Percentiles rank a stretch among this genome's conserved stretches.
These are phyloP conservation scores for Leptoteleia sp. DNA, from an alignment of 1,140 invertebrate species.

Conservation along the genomic window DNA sequence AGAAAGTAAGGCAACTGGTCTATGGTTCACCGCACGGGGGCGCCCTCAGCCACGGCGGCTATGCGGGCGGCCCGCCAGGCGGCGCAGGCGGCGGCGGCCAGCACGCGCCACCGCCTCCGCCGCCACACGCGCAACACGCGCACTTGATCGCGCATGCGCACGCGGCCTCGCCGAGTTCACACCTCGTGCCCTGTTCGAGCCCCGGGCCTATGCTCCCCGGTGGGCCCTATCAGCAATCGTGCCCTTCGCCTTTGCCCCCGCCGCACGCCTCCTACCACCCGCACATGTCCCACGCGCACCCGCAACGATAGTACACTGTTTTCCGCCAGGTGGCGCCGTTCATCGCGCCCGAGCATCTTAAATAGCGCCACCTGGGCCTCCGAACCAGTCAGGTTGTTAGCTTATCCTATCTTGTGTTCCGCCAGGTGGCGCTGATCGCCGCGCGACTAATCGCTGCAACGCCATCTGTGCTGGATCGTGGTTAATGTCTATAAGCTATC, in stretches of 20 bases:
- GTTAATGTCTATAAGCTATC: too few species aligned
- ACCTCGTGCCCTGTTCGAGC: conserved; percentile 84
- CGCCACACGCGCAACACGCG: conserved; percentile 79
- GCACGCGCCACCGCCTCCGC: conserved; percentile 83
- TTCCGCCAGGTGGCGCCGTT: conserved; percentile 13
- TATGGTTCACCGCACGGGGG: conserved; percentile 87
- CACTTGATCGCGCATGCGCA: conserved; percentile 73
- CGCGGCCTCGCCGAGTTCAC: conserved; percentile 83
- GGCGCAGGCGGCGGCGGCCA: conserved; percentile 78
- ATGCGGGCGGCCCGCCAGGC: conserved; percentile 78
- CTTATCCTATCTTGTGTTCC: too few species aligned
- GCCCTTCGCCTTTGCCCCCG: conserved; percentile 83
- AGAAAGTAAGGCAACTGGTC: conserved; percentile 97
- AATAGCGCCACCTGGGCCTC: conserved; percentile 13
- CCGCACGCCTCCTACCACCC: conserved; percentile 82
- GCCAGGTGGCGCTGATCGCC: background rate
- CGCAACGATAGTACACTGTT: conserved; percentile 84
- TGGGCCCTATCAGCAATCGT: conserved; percentile 83
- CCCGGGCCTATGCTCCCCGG: conserved; percentile 80
- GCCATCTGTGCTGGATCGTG: too few species aligned
- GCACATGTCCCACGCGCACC: conserved; percentile 85
- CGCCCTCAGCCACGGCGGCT: conserved; percentile 81
- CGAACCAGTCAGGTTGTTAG: too few species aligned
- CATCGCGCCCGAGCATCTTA: background rate
- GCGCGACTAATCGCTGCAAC: background rate